Evolutionary conservation across 2,797 vertebrate species (phyloP).

Genomic region (Acipenser oxyrinchus): DNA sequence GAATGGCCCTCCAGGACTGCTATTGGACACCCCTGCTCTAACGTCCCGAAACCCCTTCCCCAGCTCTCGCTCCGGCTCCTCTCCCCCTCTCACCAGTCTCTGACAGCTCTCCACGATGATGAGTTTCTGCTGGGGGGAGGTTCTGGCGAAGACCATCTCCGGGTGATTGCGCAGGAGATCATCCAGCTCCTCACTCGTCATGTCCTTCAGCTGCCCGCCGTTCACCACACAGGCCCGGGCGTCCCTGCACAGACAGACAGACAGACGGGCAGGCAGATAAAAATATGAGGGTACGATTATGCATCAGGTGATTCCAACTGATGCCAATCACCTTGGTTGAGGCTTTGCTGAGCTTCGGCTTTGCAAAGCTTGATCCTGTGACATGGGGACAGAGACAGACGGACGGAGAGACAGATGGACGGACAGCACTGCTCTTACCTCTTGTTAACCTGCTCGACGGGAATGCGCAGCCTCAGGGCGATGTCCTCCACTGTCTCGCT

Average conservation of each 20-base stretch:
- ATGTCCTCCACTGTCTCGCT: constrained; percentile 84
- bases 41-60: not conserved
- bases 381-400: not conserved
- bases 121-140: constrained; percentile 75
- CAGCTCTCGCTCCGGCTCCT: not conserved
- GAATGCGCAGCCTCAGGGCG: constrained; percentile 55
- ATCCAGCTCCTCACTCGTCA: constrained; percentile 65
- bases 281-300: too few species aligned
- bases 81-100: constrained; percentile 47
- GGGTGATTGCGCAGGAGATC: constrained; percentile 66
- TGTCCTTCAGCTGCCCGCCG: constrained; percentile 76
- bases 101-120: constrained; percentile 73
- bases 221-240: constrained; percentile 78
- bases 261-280: too few species aligned
- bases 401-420: not conserved
- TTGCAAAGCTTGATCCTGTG: too few species aligned
- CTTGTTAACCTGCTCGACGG: constrained; percentile 64
- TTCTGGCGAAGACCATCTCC: constrained; percentile 82
- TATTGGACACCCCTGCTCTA: too few species aligned
- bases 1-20: too few species aligned
- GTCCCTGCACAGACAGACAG: constrained; percentile 30
- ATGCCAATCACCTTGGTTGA: too few species aligned
- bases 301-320: not conserved
- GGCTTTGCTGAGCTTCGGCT: too few species aligned
- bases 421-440: constrained; percentile 24